These are phyloP conservation scores for Sebastes vulpes DNA, from an alignment of 2,797 vertebrate species.

Conservation along the genomic window DNA sequence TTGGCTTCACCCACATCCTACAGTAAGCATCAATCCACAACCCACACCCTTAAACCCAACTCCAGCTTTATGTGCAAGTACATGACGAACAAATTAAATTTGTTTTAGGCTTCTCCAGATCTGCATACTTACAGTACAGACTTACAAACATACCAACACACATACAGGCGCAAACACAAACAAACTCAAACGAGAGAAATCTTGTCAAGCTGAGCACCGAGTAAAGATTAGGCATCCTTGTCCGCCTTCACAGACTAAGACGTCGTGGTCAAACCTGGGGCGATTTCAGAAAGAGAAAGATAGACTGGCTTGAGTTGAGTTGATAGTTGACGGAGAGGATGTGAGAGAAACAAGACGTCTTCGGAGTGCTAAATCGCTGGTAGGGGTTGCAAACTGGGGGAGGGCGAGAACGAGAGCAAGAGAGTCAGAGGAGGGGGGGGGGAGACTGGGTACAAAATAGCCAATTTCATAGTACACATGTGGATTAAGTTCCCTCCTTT, in stretches of 20 bases:
- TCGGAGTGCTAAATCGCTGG: constrained; percentile 54
- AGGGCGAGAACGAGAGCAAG: constrained; percentile 37
- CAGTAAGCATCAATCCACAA: constrained; percentile 70
- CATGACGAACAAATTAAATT: constrained; percentile 73
- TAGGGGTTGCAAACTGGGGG: constrained; percentile 64
- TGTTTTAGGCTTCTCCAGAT: constrained; percentile 67
- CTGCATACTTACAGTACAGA: constrained; percentile 59
- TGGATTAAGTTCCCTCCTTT: constrained; percentile 88
- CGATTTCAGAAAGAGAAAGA: constrained; percentile 63
- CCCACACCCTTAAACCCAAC: constrained; percentile 77
- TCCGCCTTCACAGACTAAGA: constrained; percentile 81
- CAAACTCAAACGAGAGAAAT: constrained; percentile 76
- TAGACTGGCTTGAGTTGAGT: constrained; percentile 37
- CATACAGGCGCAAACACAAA: constrained; percentile 55
- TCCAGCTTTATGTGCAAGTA: constrained; percentile 60
- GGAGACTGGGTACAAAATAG: constrained; percentile 81
- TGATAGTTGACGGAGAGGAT: constrained; percentile 61
- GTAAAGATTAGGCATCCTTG: constrained; percentile 84
- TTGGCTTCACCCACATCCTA: constrained; percentile 72
- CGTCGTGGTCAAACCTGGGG: constrained; percentile 84
- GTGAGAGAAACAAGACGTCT: constrained; percentile 52
- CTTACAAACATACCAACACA: constrained; percentile 43
- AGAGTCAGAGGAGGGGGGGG: background rate
- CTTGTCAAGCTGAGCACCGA: constrained; percentile 81
- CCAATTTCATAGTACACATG: constrained; percentile 89